phyloP scores from a whole-genome alignment of 2,797 vertebrate genomes.

The Lerista edwardsae region DNA sequence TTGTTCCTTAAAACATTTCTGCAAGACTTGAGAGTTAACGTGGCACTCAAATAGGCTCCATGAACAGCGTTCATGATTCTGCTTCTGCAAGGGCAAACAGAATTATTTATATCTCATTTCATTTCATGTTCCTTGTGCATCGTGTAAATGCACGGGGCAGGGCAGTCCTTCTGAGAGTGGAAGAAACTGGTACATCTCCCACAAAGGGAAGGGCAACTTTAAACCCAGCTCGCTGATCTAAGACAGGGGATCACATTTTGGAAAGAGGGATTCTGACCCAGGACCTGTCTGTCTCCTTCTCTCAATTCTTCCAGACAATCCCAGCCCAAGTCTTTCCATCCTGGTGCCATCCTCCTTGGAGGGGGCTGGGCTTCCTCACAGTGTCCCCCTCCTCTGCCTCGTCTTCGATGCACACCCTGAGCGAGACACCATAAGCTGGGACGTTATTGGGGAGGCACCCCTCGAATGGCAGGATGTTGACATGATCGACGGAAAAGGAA shows the following conservation, averaged over 20 bases:
- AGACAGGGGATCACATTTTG: background rate
- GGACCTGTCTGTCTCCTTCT: background rate
- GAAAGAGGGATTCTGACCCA: background rate
- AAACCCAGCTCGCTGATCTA: too few relatives aligned
- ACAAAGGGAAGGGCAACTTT: too few relatives aligned
- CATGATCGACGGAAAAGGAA: background rate
- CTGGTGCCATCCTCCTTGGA: background rate
- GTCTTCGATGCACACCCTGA: background rate
- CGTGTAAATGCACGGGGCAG: too few relatives aligned
- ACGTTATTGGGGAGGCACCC: background rate
- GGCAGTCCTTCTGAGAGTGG: too few relatives aligned
- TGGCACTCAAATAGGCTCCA: too few relatives aligned
- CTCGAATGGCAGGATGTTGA: background rate
- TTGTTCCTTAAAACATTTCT: too few relatives aligned
- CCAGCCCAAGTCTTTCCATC: background rate
- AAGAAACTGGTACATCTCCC: too few relatives aligned
- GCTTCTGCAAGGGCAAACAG: too few relatives aligned
- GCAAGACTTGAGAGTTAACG: too few relatives aligned
- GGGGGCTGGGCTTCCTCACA: background rate
- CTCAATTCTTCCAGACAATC: background rate
- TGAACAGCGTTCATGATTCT: too few relatives aligned
- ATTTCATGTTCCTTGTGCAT: too few relatives aligned
- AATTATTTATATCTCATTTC: too few relatives aligned
- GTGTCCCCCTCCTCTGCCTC: background rate
- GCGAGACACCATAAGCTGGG: background rate